Evolutionary conservation across 1,140 invertebrate genomes (phyloP).

Genomic region (Chlorops oryzae): DNA sequence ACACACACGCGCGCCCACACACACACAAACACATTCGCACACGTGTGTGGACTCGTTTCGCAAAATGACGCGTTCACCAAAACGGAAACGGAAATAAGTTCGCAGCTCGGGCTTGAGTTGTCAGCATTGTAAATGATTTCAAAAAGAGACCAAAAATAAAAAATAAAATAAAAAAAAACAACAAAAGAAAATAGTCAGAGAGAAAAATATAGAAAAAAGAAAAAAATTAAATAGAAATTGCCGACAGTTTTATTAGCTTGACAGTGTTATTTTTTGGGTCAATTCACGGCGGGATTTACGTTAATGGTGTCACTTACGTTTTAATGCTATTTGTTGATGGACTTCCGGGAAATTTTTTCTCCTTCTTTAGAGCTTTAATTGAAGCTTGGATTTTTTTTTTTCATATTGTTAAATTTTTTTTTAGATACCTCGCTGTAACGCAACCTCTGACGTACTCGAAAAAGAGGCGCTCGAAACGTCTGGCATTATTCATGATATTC

Average conservation of each 20-base stretch:
- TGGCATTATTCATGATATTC: constrained; percentile 72
- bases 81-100: too few relatives aligned
- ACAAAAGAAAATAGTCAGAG: too few relatives aligned
- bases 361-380: constrained; percentile 36
- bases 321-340: constrained; percentile 45
- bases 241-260: background rate
- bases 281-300: too few relatives aligned
- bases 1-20: constrained; percentile 22
- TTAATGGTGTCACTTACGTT: constrained; percentile 46
- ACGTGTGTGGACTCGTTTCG: background rate
- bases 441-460: constrained; percentile 75
- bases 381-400: constrained; percentile 22
- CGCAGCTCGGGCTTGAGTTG: too few relatives aligned
- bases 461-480: constrained; percentile 66
- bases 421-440: constrained; percentile 77
- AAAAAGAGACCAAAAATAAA: background rate
- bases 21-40: too few relatives aligned
- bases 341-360: too few relatives aligned
- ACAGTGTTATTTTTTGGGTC: too few relatives aligned
- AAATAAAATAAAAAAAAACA: background rate
- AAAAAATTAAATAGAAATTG: background rate
- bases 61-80: constrained; percentile 23
- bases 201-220: constrained; percentile 4
- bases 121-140: too few relatives aligned
- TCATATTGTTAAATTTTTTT: constrained; percentile 10